phyloP scores from a whole-genome alignment of 2,888 invertebrate species.

The Sialis lutaria region DNA sequence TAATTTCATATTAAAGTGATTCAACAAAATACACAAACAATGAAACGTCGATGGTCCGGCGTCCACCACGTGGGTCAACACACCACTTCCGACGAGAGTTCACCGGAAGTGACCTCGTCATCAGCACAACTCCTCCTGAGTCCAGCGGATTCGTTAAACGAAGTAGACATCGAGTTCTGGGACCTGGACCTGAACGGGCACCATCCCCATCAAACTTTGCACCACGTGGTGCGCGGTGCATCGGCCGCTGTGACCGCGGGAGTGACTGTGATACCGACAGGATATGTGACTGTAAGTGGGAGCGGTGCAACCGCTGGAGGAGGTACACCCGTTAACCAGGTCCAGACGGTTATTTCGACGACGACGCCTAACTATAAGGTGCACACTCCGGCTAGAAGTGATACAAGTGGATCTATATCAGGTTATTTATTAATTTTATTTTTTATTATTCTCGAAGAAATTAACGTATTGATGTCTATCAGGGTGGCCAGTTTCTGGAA shows the following conservation, averaged over 20 bases:
- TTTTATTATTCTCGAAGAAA: too few relatives aligned
- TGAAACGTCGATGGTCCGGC: constrained; percentile 60
- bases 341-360: constrained; percentile 20
- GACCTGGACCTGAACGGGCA: constrained; percentile 34
- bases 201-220: constrained; percentile 15
- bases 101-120: constrained; percentile 61
- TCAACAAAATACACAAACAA: constrained; percentile 20
- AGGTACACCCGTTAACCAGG: constrained; percentile 12
- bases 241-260: not conserved
- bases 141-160: constrained; percentile 53
- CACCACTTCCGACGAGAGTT: constrained; percentile 52
- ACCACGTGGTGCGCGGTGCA: constrained; percentile 6
- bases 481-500: too few relatives aligned
- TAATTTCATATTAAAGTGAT: too few relatives aligned
- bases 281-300: constrained; percentile 10
- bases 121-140: constrained; percentile 50
- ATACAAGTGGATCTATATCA: constrained; percentile 27
- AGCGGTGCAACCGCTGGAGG: constrained; percentile 18
- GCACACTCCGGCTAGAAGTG: constrained; percentile 23
- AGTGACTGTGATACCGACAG: not conserved
- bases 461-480: too few relatives aligned
- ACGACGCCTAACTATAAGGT: constrained; percentile 13
- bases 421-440: constrained; percentile 14
- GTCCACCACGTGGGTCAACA: constrained; percentile 47
- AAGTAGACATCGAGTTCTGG: constrained; percentile 71